A percentile compares a stretch with the other conserved stretches of the same genome.
Conservation (phyloP, 2,888 invertebrate genomes). For the Gnatocerus cornutus region DNA sequence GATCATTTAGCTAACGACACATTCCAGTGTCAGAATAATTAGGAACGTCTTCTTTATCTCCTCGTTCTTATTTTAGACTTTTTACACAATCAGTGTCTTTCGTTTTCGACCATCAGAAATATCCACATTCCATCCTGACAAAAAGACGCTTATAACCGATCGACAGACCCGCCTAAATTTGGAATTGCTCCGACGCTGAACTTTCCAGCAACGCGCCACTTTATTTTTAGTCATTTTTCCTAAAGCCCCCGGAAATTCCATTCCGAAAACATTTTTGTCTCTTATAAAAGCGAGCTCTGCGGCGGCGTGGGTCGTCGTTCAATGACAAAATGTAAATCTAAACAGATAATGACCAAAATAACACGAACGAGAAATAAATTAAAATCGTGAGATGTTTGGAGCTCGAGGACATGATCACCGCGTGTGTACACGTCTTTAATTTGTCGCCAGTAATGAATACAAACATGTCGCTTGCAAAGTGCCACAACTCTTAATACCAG, state of each 20-base stretch:
- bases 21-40: conserved; percentile 28
- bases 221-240: conserved; percentile 23
- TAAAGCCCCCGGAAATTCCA: conserved; percentile 36
- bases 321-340: conserved; percentile 29
- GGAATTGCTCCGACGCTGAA: conserved; percentile 15
- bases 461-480: conserved; percentile 7
- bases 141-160: conserved; percentile 7
- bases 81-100: conserved; percentile 12
- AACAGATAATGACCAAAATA: conserved; percentile 21
- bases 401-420: conserved; percentile 5
- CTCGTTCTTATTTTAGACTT: conserved; percentile 19
- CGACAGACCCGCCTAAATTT: conserved; percentile 28
- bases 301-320: conserved; percentile 4
- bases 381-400: conserved; percentile 20
- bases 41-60: conserved; percentile 22
- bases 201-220: conserved; percentile 5
- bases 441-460: conserved; percentile 11
- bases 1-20: not conserved
- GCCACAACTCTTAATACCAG: conserved; percentile 6
- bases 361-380: conserved; percentile 27
- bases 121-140: conserved; percentile 4
- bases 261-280: not conserved
- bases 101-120: conserved; percentile 13
- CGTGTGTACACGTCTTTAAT: conserved; percentile 19
- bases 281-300: conserved; percentile 7